Base-by-base conservation (phyloP, 2,113 vertebrate species). In the Melanerpes aurifrons region DNA sequence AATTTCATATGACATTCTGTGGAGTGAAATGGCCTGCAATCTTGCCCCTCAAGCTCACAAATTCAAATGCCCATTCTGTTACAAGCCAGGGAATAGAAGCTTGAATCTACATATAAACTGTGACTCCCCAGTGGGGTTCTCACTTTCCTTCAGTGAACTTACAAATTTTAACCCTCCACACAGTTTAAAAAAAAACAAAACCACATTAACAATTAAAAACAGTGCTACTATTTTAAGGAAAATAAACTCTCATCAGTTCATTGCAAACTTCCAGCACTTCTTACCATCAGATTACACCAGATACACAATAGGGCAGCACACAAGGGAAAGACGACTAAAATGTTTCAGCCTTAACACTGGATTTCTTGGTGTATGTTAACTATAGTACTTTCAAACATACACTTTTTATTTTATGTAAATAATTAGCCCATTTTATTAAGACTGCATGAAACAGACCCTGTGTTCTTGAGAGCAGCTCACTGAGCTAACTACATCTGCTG, bases 371-470 rank as follows among this genome's bases (percentile, higher is more conserved):
- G 32, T 72, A 22, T 19, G 25, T 47, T 64, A 59, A 71, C 31
- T 28, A 59, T 24, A 83, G 37, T 56, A 35, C 35, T 35, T 35
- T 35, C 35, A 87, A 68, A 62, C 25, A 77, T 2, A 63, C 17
- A n/a, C 5, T 68, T 77, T 53, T 53, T 66, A 64, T 77, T 56
- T 71, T 66, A 82, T 43, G 54, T 32, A 53, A 91, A 50, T 74
- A 85, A 85, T 73, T 83, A 87, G 86, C 7, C 73, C 86, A 16
- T 67, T 94, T 86, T 75, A 85, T 67, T 83, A 93, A 57, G 47
- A 48, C 40, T 81, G 62, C 9, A 45, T 53, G 37, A 77, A 91
- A 78, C 1, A 87, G 24, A 87, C 3, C 5, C 14, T 0, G 0
- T 19, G 62, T 59, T 91, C 71, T 56, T 80, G 47, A 88, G 28